A percentile compares a stretch with the other conserved stretches of the same genome.
These are phyloP conservation scores for Tachystola acroxantha DNA, from an alignment of 2,888 invertebrate species.

Conservation along the genomic window DNA sequence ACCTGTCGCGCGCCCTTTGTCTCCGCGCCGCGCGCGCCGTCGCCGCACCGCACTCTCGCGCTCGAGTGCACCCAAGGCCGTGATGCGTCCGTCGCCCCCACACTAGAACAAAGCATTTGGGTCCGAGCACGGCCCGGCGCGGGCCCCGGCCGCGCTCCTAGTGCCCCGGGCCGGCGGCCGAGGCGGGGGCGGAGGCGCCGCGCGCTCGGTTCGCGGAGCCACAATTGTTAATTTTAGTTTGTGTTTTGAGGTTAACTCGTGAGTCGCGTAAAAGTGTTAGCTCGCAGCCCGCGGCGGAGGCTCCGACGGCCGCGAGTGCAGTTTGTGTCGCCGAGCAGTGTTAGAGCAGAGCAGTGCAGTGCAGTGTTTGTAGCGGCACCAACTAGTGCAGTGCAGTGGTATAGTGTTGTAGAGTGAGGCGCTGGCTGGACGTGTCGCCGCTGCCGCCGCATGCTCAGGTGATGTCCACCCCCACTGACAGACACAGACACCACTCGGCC, in stretches of 20 bases:
- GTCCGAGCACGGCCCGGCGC: slow-evolving; percentile 56
- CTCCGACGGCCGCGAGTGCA: background rate
- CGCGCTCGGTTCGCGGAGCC: slow-evolving; percentile 54
- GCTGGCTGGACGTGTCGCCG: background rate
- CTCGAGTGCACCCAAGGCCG: slow-evolving; percentile 66
- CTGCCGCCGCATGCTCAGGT: slow-evolving; percentile 21
- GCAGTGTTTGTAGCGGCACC: background rate
- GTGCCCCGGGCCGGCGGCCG: slow-evolving; percentile 43
- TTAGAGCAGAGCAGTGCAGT: background rate
- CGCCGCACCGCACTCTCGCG: slow-evolving; percentile 34
- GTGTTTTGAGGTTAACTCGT: slow-evolving; percentile 72
- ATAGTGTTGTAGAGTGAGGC: slow-evolving; percentile 25
- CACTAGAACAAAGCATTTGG: slow-evolving; percentile 74
- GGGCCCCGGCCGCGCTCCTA: slow-evolving; percentile 50
- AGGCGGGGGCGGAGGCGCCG: slow-evolving; percentile 45
- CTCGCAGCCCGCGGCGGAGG: slow-evolving; percentile 2
- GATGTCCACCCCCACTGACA: slow-evolving; percentile 12
- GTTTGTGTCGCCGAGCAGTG: background rate
- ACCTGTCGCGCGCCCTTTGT: slow-evolving; percentile 61
- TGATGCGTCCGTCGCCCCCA: no score
- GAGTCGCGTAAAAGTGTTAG: slow-evolving; percentile 20
- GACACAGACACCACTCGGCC: background rate
- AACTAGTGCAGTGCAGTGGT: slow-evolving; percentile 22
- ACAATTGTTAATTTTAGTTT: slow-evolving; percentile 43
- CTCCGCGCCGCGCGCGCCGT: slow-evolving; percentile 26